phyloP scores from a whole-genome alignment of 37 sponge, comb jelly and placozoan species.

The Aplysina aerophoba region DNA sequence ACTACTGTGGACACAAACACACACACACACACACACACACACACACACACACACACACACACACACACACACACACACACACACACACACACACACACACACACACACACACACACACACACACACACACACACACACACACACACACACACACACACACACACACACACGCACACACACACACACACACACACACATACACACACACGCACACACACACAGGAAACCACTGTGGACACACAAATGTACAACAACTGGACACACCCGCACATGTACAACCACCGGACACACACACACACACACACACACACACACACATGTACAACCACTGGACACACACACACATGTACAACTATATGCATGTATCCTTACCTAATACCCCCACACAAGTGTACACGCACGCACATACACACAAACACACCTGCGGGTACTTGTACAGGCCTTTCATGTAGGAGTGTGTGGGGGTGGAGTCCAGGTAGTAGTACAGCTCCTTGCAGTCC shows the following conservation, averaged over 20 bases:
- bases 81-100: background rate
- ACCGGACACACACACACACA: conserved; percentile 11
- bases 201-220: no score
- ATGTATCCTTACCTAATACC: background rate
- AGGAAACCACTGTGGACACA: no score
- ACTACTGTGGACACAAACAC: background rate
- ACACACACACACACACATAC: no score
- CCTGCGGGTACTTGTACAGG: conserved; percentile 94
- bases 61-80: conserved; percentile 1
- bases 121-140: conserved; percentile 17
- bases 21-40: no score
- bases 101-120: background rate
- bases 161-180: background rate
- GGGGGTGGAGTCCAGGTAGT: conserved; percentile 97
- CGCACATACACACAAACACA: background rate
- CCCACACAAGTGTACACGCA: background rate
- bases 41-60: background rate
- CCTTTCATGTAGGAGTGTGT: conserved; percentile 96
- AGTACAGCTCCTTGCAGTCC: conserved; percentile 95
- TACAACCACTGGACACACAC: background rate
- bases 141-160: background rate
- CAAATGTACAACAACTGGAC: background rate
- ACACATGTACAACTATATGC: no score
- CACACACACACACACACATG: background rate
- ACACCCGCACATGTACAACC: background rate